Conservation (phyloP, 1,140 invertebrate genomes). For the Littorina saxatilis region DNA sequence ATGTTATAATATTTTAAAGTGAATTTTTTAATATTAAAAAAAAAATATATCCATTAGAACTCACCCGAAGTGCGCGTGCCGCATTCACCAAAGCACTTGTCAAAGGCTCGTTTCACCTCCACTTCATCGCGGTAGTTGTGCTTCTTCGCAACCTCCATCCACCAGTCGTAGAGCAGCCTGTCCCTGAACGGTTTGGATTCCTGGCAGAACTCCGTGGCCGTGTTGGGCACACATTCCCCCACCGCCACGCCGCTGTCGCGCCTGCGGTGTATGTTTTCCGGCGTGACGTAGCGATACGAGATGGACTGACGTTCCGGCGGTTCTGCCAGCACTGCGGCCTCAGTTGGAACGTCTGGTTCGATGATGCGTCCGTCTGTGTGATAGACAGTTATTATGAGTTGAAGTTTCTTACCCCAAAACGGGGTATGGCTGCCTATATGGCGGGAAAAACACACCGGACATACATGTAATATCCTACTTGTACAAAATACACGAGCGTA, state of each 20-base stretch:
- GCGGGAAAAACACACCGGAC: no score
- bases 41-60: not conserved
- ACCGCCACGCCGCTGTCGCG: slow-evolving; percentile 26
- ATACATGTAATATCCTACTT: no score
- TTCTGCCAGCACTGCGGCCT: slow-evolving; percentile 45
- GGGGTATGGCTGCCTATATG: no score
- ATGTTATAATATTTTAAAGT: no score
- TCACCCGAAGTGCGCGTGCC: slow-evolving; percentile 60
- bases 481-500: no score
- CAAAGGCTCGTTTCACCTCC: slow-evolving; percentile 47
- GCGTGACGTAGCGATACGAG: slow-evolving; percentile 41
- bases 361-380: slow-evolving; percentile 45
- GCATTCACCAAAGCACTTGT: slow-evolving; percentile 52
- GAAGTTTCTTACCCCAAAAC: no score
- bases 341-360: slow-evolving; percentile 52
- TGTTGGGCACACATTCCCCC: slow-evolving; percentile 46
- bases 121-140: slow-evolving; percentile 48
- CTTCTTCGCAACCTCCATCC: slow-evolving; percentile 49
- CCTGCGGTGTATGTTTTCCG: slow-evolving; percentile 38
- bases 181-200: slow-evolving; percentile 33
- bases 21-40: not conserved
- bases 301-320: slow-evolving; percentile 42
- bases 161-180: slow-evolving; percentile 40
- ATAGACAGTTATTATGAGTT: no score
- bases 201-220: slow-evolving; percentile 46